Percentiles rank a stretch among this genome's conserved stretches.
Conservation (phyloP, 2,888 invertebrate genomes). For the Cataglyphis altisquamis region DNA sequence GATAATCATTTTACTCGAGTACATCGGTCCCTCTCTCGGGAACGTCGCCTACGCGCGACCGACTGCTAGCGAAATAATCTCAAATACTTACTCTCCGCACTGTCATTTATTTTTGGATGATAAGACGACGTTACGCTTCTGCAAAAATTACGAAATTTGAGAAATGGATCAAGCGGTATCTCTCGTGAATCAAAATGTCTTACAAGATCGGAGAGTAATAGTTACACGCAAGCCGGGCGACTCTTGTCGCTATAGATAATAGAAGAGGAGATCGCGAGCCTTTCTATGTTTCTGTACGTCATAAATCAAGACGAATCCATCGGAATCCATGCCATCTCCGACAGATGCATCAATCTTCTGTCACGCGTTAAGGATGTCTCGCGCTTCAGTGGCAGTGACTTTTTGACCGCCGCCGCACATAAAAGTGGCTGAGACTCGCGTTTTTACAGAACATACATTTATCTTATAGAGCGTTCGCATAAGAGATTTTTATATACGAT, state of each 20-base stretch:
- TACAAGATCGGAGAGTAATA: slow-evolving; percentile 26
- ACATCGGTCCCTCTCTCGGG: background rate
- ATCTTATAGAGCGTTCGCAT: slow-evolving; percentile 7
- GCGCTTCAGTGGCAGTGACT: slow-evolving; percentile 70
- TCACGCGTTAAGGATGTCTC: slow-evolving; percentile 46
- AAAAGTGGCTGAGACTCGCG: slow-evolving; percentile 59
- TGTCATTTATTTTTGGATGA: slow-evolving; percentile 41
- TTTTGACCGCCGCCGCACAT: slow-evolving; percentile 61
- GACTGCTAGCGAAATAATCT: background rate
- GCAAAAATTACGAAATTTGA: slow-evolving; percentile 23
- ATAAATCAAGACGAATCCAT: slow-evolving; percentile 73
- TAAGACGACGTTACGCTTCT: slow-evolving; percentile 25
- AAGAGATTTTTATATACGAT: slow-evolving; percentile 9
- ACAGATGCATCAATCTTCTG: slow-evolving; percentile 73
- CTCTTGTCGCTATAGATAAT: slow-evolving; percentile 42
- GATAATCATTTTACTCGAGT: slow-evolving; percentile 17
- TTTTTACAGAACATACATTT: slow-evolving; percentile 26
- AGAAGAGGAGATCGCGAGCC: slow-evolving; percentile 48
- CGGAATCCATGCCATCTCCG: slow-evolving; percentile 54
- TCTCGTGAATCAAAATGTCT: slow-evolving; percentile 48
- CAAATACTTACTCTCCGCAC: background rate
- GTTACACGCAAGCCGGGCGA: slow-evolving; percentile 32
- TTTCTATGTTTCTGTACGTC: slow-evolving; percentile 55
- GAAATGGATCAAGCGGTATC: slow-evolving; percentile 33
- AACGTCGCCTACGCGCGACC: slow-evolving; percentile 32